Conservation (phyloP, 2,888 invertebrate species). For the Ichneumon xanthorius region DNA sequence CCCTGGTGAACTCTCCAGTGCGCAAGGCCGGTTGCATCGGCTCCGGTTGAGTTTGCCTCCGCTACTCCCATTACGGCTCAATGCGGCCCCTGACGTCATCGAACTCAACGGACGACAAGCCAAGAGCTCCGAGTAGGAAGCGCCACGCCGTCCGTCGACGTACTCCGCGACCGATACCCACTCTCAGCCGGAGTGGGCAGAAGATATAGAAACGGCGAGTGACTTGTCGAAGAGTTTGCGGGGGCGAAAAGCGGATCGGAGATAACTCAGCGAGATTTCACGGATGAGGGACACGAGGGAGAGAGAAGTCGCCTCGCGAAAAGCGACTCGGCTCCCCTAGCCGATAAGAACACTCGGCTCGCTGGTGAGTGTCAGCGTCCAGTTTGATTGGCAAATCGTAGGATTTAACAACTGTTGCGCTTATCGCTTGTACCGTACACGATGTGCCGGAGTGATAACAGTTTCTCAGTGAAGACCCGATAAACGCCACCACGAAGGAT, state of each 20-base stretch:
- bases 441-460: constrained; percentile 37
- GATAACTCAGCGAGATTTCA: neutral
- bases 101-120: constrained; percentile 2
- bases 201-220: neutral
- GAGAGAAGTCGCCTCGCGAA: too few species aligned
- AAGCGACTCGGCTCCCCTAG: too few species aligned
- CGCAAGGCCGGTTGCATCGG: neutral
- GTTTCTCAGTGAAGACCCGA: constrained; percentile 26
- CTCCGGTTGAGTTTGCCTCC: neutral
- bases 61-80: neutral
- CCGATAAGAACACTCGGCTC: too few species aligned
- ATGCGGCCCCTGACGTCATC: constrained; percentile 11
- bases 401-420: too few species aligned
- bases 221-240: neutral
- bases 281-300: neutral
- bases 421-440: too few species aligned
- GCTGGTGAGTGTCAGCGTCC: too few species aligned
- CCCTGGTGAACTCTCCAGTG: neutral
- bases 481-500: neutral
- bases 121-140: neutral
- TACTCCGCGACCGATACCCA: neutral
- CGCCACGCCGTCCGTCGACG: neutral
- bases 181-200: neutral
- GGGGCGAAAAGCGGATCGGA: neutral
- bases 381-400: too few species aligned